Evolutionary conservation across 2,888 invertebrate genomes (phyloP).

Genomic region (Spodoptera picta): DNA sequence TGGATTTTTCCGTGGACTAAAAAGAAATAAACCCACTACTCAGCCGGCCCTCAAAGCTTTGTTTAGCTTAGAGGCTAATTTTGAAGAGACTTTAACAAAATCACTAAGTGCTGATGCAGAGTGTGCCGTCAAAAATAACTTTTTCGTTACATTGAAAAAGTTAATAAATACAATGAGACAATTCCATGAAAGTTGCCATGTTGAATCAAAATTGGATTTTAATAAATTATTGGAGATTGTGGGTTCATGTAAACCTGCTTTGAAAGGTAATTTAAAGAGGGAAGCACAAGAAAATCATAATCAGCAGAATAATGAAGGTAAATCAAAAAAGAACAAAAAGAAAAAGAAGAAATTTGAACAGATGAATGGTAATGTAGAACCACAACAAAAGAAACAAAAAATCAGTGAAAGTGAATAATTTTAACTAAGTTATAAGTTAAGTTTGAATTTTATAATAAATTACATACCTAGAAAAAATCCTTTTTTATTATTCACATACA

Average conservation of each 20-base stretch:
- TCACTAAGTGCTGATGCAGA: constrained; percentile 76
- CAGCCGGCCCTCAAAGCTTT: constrained; percentile 74
- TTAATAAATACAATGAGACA: constrained; percentile 86
- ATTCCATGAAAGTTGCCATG: constrained; percentile 78
- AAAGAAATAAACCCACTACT: constrained; percentile 77
- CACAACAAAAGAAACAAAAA: constrained; percentile 69
- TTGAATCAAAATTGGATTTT: constrained; percentile 74
- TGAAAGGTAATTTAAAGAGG: constrained; percentile 64
- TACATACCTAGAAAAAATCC: constrained; percentile 9
- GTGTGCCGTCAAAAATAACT: constrained; percentile 88
- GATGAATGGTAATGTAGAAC: constrained; percentile 70
- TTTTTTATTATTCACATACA: not conserved
- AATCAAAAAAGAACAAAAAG: constrained; percentile 69
- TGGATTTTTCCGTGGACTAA: constrained; percentile 90
- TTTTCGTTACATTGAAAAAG: constrained; percentile 86
- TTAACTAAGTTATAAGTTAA: constrained; percentile 8
- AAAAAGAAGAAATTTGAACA: constrained; percentile 75
- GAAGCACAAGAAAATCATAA: constrained; percentile 53
- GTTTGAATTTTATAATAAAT: constrained; percentile 44
- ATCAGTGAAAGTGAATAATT: constrained; percentile 62
- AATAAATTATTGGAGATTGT: constrained; percentile 68
- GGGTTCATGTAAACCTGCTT: constrained; percentile 68
- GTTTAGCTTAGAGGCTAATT: constrained; percentile 79
- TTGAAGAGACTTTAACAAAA: constrained; percentile 78
- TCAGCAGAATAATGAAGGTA: constrained; percentile 56